Conservation (phyloP, 1,140 invertebrate genomes). For the Pseudomyrmex pallidus region DNA sequence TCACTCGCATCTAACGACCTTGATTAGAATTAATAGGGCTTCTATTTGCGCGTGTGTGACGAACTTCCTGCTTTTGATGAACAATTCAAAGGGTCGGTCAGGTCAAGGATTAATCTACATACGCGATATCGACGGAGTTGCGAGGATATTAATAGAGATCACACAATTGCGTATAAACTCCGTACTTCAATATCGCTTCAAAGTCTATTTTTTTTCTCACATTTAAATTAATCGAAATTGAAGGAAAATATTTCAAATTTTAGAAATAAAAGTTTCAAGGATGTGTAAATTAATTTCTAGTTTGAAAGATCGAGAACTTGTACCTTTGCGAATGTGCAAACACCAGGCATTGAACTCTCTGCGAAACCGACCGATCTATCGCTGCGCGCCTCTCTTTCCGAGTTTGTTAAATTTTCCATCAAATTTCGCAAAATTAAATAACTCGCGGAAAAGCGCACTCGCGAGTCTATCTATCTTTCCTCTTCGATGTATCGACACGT, state of each 20-base stretch:
- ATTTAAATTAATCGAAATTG: too few relatives aligned
- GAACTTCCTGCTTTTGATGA: constrained; percentile 26
- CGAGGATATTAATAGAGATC: background rate
- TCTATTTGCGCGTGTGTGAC: background rate
- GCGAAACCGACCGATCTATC: constrained; percentile 1
- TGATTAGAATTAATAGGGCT: background rate
- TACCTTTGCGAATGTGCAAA: background rate
- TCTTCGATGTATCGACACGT: constrained; percentile 27
- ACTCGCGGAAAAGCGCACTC: background rate
- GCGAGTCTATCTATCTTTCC: constrained; percentile 32
- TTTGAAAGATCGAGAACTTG: background rate
- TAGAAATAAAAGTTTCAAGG: background rate
- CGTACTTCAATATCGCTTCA: background rate
- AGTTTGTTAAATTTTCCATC: background rate
- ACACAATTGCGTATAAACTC: background rate
- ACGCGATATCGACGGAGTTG: background rate
- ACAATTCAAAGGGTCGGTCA: background rate
- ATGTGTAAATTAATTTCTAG: background rate
- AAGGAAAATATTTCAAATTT: too few relatives aligned
- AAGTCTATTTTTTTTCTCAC: background rate
- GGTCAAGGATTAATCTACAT: constrained; percentile 22
- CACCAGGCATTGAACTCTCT: constrained; percentile 31
- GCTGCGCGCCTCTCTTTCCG: background rate
- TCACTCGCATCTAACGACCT: background rate
- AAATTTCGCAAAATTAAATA: constrained; percentile 28